Base-by-base conservation (phyloP, 23 tunicate genomes). In the Trididemnum clinides region DNA sequence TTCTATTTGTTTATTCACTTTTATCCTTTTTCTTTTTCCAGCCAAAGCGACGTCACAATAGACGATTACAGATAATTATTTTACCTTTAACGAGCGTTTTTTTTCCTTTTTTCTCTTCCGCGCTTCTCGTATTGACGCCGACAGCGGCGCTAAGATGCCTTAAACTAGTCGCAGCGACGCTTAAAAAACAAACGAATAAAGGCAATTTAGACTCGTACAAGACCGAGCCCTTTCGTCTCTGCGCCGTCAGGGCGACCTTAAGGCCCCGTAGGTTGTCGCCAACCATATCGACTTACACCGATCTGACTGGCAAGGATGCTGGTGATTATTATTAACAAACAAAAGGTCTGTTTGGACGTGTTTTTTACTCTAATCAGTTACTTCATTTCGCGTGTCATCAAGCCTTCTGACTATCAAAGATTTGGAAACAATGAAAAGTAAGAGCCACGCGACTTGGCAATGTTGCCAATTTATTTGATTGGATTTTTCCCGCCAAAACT, bases 141-240 rank as follows among this genome's bases (percentile, higher is more conserved):
- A 31, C 28, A 51, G 6, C 2, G 27, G 50, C 39, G 51, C 10
- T 80, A 28, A 30, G 29, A 50, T 33, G 1, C 29, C 12, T 29
- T 35, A 70, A 38, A 34, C 71, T 26, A 50, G 87, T 34, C 87
- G 39, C 26, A 34, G 50, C 29, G 87, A 29, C 87, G 87, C 87
- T 83, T 30, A 57, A 33, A 82, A 83, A 83, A 63, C 87, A 83
- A 83, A 83, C 79, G 87, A 83, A 83, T 70, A 71, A 71, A 28
- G 59, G 32, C 22, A 34, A 31, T 51, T 59, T 70, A 83, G 87
- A 83, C 87, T 33, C 72, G 87, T 33, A 57, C 75, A 5, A 38
- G 6, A 15, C 37, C 37, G n/a, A 29, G 75, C 71, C 44, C 44
- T 79, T 28, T 79, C 65, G 86, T 82, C 86, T 64, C 51, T 28